Percentiles rank a stretch among this genome's conserved stretches.
Evolutionary conservation across 2,797 vertebrate species (phyloP).

Genomic region (Microctenopoma steveboyesi): DNA sequence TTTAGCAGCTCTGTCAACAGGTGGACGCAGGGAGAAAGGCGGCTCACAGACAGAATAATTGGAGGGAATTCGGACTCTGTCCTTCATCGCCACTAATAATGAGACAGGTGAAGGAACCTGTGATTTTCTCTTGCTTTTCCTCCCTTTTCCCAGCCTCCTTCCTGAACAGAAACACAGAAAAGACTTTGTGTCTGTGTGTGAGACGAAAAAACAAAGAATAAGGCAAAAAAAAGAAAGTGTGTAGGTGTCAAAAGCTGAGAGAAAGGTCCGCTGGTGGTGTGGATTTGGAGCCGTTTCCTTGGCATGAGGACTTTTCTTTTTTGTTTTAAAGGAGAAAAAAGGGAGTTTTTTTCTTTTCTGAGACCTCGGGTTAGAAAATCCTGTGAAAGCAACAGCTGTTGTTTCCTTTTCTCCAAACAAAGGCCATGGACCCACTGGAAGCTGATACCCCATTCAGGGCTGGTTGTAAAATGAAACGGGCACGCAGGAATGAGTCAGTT

Average conservation of each 20-base stretch:
- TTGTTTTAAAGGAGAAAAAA: conserved; percentile 72
- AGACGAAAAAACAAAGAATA: conserved; percentile 1
- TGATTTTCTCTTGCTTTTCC: conserved; percentile 24
- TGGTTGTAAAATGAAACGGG: conserved; percentile 70
- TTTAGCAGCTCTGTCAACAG: conserved; percentile 85
- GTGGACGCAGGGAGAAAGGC: conserved; percentile 80
- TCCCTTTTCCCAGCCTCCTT: not conserved
- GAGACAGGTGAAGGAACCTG: conserved; percentile 81
- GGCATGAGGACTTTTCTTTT: conserved; percentile 77
- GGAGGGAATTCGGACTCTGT: conserved; percentile 81
- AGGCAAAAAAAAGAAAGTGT: conserved; percentile 30
- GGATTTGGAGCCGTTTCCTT: conserved; percentile 80
- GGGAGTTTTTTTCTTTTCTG: conserved; percentile 65
- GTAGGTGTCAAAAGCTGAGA: conserved; percentile 40
- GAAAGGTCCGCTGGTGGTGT: conserved; percentile 64
- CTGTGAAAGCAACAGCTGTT: conserved; percentile 96
- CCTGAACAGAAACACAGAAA: conserved; percentile 4
- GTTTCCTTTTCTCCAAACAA: conserved; percentile 78
- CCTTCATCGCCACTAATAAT: conserved; percentile 86
- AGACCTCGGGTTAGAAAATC: conserved; percentile 87
- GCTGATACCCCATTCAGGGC: conserved; percentile 74
- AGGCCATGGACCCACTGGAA: conserved; percentile 79
- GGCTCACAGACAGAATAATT: conserved; percentile 77
- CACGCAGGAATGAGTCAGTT: conserved; percentile 54
- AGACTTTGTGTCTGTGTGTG: not conserved